phyloP scores from a whole-genome alignment of 1,140 invertebrate genomes.

The Bombus impatiens region DNA sequence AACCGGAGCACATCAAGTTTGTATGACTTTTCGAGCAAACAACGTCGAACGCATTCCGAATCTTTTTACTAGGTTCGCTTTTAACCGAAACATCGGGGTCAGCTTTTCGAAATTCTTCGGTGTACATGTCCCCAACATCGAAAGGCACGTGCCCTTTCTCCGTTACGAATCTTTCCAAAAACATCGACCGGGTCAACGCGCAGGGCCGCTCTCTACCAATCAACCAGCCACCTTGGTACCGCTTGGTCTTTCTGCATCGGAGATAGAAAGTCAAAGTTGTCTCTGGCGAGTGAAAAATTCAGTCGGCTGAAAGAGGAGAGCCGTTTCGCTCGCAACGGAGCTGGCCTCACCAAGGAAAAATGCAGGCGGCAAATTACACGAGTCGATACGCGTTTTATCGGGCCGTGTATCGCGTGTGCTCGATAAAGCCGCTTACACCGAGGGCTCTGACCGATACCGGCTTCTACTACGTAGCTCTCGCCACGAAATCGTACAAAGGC shows the following conservation, averaged over 20 bases:
- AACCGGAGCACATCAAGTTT: neutral
- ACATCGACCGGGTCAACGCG: neutral
- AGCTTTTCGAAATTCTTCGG: neutral
- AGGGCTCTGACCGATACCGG: conserved; percentile 71
- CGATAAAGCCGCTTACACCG: conserved; percentile 62
- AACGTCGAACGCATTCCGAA: too few relatives aligned
- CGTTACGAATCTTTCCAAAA: neutral
- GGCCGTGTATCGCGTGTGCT: conserved; percentile 54
- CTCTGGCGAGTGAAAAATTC: neutral
- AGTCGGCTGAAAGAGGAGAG: neutral
- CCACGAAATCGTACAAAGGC: conserved; percentile 57
- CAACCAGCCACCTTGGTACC: too few relatives aligned
- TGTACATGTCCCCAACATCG: neutral
- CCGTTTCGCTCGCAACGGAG: neutral
- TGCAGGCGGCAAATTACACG: conserved; percentile 49
- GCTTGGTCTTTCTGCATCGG: neutral
- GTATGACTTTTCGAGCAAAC: neutral
- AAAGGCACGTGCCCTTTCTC: conserved; percentile 17
- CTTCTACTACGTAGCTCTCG: conserved; percentile 45
- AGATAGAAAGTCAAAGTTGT: neutral
- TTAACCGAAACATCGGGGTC: neutral
- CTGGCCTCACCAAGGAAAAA: conserved; percentile 11
- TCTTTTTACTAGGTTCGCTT: too few relatives aligned
- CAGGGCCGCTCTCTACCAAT: too few relatives aligned
- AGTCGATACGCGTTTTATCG: conserved; percentile 64